Evolutionary conservation across 2,797 vertebrate species (phyloP), one percentile per base, ranked within the genome.

Genomic region (Aphelocoma californica): DNA sequence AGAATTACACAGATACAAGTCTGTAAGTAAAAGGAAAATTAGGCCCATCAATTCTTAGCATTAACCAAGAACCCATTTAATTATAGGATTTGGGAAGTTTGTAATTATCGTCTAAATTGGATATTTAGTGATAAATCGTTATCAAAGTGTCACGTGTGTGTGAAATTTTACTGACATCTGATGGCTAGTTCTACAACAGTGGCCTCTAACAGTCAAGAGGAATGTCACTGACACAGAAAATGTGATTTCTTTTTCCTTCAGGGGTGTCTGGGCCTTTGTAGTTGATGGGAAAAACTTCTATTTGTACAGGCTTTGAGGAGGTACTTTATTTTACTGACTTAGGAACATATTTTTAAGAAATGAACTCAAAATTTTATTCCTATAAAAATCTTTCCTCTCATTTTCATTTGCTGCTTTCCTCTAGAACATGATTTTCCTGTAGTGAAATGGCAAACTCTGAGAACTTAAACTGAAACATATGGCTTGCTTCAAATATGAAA

Each of bases 71-170:
- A 51, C 44, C 4, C 36, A 44, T 72, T 85, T 89, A 88, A 90
- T 85, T 48, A 84, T 8, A 60, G 48, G 56, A 87, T 87, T 81
- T 91, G 18, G 29, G 20, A 88, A 56, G 16, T 70, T 66, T 42
- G 29, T 77, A 60, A 84, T 90, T 88, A 56, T 67, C 29, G 93
- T 86, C 56, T 81, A 81, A 95, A 90, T 53, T 42, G 21, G 44
- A 90, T 92, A 86, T 77, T 90, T 93, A 90, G 54, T 24, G 8
- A 92, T 48, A 64, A 88, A 80, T 93, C 77, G 79, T 44, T 81
- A 58, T 73, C 44, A 56, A 29, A 69, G 10, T 36, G 26, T 67
- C 29, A 36, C 7, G 4, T 1, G 1, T 75, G 57, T 80, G 56
- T 72, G 70, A 90, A 86, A 94, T 90, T 81, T 79, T 86, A 81